Base-by-base conservation (phyloP, 2,113 vertebrate genomes). In the Myiopsitta monachus region DNA sequence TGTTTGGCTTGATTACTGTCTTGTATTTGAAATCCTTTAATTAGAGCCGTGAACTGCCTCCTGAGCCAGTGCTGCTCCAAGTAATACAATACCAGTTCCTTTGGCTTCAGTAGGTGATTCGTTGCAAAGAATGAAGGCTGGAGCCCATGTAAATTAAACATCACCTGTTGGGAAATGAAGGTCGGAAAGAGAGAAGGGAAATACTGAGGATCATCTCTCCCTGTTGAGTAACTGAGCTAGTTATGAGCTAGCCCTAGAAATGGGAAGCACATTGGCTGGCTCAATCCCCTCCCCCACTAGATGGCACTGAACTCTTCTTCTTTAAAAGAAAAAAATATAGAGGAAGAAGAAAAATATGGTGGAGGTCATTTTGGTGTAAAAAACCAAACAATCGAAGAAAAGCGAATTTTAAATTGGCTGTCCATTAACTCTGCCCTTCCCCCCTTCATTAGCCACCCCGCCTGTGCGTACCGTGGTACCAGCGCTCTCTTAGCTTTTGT, bases 201-300 rank as follows among this genome's bases (percentile, higher is more conserved):
- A 75, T 51, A 44, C 59, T 23, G 43, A 64, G 41, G 59, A 83
- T 83, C 69, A 14, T 76, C 36, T 68, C 26, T 94, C 26, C 21
- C 39, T 21, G 10, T 41, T 49, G 77, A 89, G 46, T 87, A 87
- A 78, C 28, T 1, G 63, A 88, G 57, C 49, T 39, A 33, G 44
- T 3, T 49, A 49, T 8, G 47, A 49, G 47, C 23, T 7, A 47
- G 62, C 46, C 47, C 26, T 12, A 10, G 55, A 18, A 87, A n/a
- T 5, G 62, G 41, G 62, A 70, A 90, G 46, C 23, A 10, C 61
- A 4, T 49, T 59, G 77, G 30, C 64, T 70, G 67, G 66, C 70
- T 94, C 79, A 5, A 26, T 95, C 98, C 98, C 98, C 97, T 98
- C 97, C 97, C 98, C 97, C 98, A 98, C 98, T 98, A 98, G 98